A percentile compares a stretch with the other conserved stretches of the same genome.
Conservation (phyloP, 2,797 vertebrate species). For the Xenentodon cancila region DNA sequence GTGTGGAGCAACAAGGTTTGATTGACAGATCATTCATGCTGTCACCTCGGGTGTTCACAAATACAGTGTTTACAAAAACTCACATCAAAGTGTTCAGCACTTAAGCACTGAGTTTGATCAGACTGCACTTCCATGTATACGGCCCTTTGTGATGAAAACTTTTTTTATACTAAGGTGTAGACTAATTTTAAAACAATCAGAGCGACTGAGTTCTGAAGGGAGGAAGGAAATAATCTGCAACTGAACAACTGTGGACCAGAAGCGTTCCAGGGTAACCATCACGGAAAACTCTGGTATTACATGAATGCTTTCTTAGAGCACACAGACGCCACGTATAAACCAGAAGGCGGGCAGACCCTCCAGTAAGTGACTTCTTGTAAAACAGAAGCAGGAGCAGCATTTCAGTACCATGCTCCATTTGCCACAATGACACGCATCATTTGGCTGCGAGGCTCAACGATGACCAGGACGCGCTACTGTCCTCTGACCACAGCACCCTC, state of each 20-base stretch:
- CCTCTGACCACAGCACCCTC: constrained; percentile 35
- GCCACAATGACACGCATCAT: constrained; percentile 73
- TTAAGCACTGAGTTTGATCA: constrained; percentile 43
- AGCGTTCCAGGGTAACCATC: not conserved
- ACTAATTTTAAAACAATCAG: too few relatives aligned
- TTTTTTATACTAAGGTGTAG: too few relatives aligned
- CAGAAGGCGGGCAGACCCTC: constrained; percentile 42
- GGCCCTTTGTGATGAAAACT: constrained; percentile 1
- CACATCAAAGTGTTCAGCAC: constrained; percentile 28
- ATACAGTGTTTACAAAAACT: constrained; percentile 28
- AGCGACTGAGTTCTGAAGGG: too few relatives aligned
- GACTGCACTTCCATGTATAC: not conserved
- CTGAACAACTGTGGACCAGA: too few relatives aligned
- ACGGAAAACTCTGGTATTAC: not conserved
- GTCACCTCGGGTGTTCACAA: constrained; percentile 25
- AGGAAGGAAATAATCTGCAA: not conserved
- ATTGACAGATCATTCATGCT: constrained; percentile 36
- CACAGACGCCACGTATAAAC: constrained; percentile 30
- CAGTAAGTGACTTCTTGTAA: constrained; percentile 55
- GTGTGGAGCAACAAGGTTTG: constrained; percentile 19
- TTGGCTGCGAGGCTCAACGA: constrained; percentile 49
- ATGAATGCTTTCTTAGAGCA: not conserved
- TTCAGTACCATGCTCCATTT: constrained; percentile 76
- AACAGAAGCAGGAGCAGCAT: constrained; percentile 59
- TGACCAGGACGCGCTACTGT: constrained; percentile 25